A percentile compares a stretch with the other conserved stretches of the same genome.
These are phyloP conservation scores for Syngnathus scovelli DNA, from an alignment of 2,113 vertebrate genomes.

Conservation along the genomic window DNA sequence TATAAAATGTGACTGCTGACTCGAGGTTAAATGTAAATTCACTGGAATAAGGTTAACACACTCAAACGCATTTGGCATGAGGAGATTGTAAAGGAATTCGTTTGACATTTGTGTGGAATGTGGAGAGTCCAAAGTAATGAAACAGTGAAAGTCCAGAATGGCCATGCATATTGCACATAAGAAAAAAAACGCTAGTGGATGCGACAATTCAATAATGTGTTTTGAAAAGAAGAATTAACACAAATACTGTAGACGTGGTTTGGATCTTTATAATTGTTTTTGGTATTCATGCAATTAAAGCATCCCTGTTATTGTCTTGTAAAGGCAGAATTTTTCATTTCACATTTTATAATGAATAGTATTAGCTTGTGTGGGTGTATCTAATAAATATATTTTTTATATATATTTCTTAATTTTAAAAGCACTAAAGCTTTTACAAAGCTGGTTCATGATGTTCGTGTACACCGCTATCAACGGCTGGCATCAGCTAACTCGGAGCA, in stretches of 20 bases:
- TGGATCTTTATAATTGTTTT: background rate
- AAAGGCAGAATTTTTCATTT: background rate
- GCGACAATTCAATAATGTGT: too few relatives aligned
- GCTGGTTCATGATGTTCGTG: slow-evolving; percentile 26
- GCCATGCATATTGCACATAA: background rate
- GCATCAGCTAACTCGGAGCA: slow-evolving; percentile 42
- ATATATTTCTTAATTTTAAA: background rate
- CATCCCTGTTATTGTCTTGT: background rate
- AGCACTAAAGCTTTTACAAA: background rate
- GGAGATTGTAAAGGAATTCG: too few relatives aligned
- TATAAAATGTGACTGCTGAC: background rate
- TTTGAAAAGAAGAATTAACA: too few relatives aligned
- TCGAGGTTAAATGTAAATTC: background rate
- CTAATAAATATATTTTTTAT: background rate
- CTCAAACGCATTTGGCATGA: background rate
- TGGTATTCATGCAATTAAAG: background rate
- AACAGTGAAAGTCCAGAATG: too few relatives aligned
- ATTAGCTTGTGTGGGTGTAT: too few relatives aligned
- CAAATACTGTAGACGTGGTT: background rate
- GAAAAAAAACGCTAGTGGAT: background rate
- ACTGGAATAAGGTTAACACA: background rate
- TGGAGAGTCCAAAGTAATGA: too few relatives aligned
- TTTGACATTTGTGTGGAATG: too few relatives aligned
- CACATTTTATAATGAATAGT: background rate
- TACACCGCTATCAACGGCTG: slow-evolving; percentile 45